Base-by-base conservation (phyloP, 2,113 vertebrate genomes). In the Catharus bicknelli region DNA sequence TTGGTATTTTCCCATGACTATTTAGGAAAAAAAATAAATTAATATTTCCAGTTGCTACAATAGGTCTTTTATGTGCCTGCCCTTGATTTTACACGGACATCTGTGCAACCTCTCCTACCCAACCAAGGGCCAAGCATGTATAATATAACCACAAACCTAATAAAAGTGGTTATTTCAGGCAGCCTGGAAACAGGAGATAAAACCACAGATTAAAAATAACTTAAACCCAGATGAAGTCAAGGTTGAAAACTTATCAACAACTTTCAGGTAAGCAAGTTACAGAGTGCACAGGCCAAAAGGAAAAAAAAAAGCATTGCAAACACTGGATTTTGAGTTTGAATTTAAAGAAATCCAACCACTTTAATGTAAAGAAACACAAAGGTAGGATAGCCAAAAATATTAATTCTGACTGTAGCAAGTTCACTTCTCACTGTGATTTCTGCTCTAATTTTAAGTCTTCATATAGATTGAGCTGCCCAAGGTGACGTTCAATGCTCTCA, bases 1-100 rank as follows among this genome's bases (percentile, higher is more conserved):
- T 66, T 69, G 50, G 27, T 88, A 54, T 93, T 95, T 96, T 95
- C 90, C 85, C 92, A 86, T 77, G 91, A 88, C 87, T 63, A 40
- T 66, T 88, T 8, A 51, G 26, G 0, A 13, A 38, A 47, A 78
- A 61, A 23, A 18, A 18, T 6, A 21, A 30, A 36, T 8, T 1
- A 57, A 29, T 67, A 34, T 76, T 80, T 86, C 40, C 9, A 11
- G 4, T 90, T 77, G 32, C 47, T 87, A 22, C 15, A 22, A 34
- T 26, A 58, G 21, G 34, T 36, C 62, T 92, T 92, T 69, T 30
- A 34, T 62, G 38, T 2, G 20, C 50, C 23, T 85, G 7, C 34
- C 78, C 78, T 79, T 89, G 62, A 76, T 84, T 92, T 73, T 74
- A 78, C 70, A 87, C 0, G 2, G 47, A 62, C 36, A 77, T 84